Conservation (phyloP, 2,113 vertebrate genomes). For the Macquaria ambigua region DNA sequence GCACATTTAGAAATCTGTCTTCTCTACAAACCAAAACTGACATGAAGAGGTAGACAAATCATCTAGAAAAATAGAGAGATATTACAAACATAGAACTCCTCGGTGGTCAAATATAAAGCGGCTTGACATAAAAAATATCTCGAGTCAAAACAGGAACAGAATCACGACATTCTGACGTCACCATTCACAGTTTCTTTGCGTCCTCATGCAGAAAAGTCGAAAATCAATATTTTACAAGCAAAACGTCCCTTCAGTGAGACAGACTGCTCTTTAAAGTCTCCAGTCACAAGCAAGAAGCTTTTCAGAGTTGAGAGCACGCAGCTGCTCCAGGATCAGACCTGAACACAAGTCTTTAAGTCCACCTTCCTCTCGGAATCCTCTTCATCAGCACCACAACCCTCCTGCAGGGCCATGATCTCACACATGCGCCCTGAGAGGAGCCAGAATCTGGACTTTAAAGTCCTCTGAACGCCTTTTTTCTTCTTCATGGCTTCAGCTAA, state of each 20-base stretch:
- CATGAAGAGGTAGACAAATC: conserved; percentile 50
- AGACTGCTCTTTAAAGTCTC: neutral
- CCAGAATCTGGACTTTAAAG: conserved; percentile 5
- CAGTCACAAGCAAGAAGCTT: no score
- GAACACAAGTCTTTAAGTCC: no score
- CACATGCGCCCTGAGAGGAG: conserved; percentile 26
- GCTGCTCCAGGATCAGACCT: neutral
- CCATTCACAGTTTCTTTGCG: conserved; percentile 48
- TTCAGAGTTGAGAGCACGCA: neutral
- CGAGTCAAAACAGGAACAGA: conserved; percentile 12
- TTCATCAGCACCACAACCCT: neutral
- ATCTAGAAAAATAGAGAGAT: conserved; percentile 78
- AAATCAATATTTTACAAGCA: neutral
- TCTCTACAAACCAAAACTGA: neutral
- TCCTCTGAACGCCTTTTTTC: conserved; percentile 16
- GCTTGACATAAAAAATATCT: conserved; percentile 44
- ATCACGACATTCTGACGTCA: conserved; percentile 65
- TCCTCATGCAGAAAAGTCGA: conserved; percentile 60
- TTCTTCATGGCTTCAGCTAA: neutral
- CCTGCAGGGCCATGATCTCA: neutral
- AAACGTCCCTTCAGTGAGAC: neutral
- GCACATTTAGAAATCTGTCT: conserved; percentile 23
- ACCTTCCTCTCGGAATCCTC: neutral
- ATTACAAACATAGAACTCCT: conserved; percentile 67
- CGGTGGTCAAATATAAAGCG: conserved; percentile 28